These are phyloP conservation scores for Drosophila arizonae DNA, from an alignment of 1,140 invertebrate species.

Conservation along the genomic window DNA sequence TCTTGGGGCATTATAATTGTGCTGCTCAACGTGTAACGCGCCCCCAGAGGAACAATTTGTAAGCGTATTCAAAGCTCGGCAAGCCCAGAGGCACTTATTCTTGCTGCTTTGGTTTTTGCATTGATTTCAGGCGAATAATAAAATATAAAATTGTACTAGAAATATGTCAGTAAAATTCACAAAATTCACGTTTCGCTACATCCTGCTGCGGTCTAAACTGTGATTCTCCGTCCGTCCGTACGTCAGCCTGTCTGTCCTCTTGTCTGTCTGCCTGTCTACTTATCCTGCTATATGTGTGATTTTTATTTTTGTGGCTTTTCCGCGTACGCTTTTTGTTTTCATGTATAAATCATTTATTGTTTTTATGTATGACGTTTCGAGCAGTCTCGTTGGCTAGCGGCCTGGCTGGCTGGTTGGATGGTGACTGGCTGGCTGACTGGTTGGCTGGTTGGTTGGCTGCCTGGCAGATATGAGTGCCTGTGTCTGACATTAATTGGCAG, in stretches of 20 bases:
- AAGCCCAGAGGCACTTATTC: not conserved
- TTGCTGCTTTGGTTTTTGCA: slow-evolving; percentile 42
- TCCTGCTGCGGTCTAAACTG: slow-evolving; percentile 61
- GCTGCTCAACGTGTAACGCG: not conserved
- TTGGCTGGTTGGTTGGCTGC: slow-evolving; percentile 51
- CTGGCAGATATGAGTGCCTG: slow-evolving; percentile 78
- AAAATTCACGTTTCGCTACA: slow-evolving; percentile 74
- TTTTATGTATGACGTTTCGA: slow-evolving; percentile 73
- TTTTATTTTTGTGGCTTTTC: slow-evolving; percentile 81
- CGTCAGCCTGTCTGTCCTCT: slow-evolving; percentile 35
- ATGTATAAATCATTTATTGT: slow-evolving; percentile 81
- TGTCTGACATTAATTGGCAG: slow-evolving; percentile 81
- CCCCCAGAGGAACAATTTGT: not conserved
- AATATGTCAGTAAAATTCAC: slow-evolving; percentile 78
- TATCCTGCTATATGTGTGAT: slow-evolving; percentile 58
- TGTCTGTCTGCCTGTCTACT: slow-evolving; percentile 18
- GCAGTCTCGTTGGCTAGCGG: slow-evolving; percentile 44
- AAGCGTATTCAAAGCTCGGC: not conserved
- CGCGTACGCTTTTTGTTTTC: slow-evolving; percentile 76
- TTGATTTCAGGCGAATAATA: slow-evolving; percentile 73
- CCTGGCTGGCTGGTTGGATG: slow-evolving; percentile 2
- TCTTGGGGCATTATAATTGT: slow-evolving; percentile 1
- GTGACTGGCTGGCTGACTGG: slow-evolving; percentile 59
- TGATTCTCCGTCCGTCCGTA: slow-evolving; percentile 10
- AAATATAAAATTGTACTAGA: slow-evolving; percentile 79